A percentile compares a stretch with the other conserved stretches of the same genome.
phyloP scores from a whole-genome alignment of 2,797 vertebrate species.

The Pseudotriccus pelzelni region DNA sequence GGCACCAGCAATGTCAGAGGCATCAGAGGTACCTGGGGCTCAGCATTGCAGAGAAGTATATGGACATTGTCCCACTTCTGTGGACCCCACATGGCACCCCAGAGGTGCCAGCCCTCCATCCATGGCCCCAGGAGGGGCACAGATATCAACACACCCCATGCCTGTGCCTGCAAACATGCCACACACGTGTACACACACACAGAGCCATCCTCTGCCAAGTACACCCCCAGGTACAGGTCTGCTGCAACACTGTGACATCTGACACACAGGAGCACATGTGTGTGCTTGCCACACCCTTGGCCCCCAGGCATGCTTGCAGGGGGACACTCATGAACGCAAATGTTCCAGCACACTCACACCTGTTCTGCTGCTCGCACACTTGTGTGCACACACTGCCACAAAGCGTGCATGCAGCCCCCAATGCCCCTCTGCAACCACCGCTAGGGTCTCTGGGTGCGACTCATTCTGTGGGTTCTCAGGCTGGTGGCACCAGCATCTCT shows the following conservation, averaged over 20 bases:
- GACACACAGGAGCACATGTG: fast-evolving
- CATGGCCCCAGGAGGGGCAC: not conserved
- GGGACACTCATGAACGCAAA: fast-evolving
- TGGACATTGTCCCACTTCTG: not conserved
- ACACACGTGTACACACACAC: not conserved
- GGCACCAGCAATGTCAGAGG: no score
- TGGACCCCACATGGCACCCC: fast-evolving
- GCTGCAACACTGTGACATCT: not conserved
- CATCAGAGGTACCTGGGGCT: not conserved
- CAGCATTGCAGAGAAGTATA: not conserved
- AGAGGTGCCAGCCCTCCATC: not conserved
- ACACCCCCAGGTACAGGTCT: not conserved
- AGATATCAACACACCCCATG: fast-evolving
- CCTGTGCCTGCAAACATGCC: not conserved
- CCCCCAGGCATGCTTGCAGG: fast-evolving
- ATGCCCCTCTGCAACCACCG: not conserved
- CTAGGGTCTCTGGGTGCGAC: not conserved
- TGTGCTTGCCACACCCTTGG: not conserved
- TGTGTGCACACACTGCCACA: fast-evolving
- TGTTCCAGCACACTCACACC: not conserved
- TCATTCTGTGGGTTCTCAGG: not conserved
- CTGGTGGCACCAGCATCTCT: not conserved
- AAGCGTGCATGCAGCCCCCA: not conserved
- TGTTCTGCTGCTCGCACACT: fast-evolving
- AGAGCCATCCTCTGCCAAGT: not conserved